A percentile compares a stretch with the other conserved stretches of the same genome.
These are phyloP conservation scores for Lathronympha strigana DNA, from an alignment of 2,888 invertebrate species.

Conservation along the genomic window DNA sequence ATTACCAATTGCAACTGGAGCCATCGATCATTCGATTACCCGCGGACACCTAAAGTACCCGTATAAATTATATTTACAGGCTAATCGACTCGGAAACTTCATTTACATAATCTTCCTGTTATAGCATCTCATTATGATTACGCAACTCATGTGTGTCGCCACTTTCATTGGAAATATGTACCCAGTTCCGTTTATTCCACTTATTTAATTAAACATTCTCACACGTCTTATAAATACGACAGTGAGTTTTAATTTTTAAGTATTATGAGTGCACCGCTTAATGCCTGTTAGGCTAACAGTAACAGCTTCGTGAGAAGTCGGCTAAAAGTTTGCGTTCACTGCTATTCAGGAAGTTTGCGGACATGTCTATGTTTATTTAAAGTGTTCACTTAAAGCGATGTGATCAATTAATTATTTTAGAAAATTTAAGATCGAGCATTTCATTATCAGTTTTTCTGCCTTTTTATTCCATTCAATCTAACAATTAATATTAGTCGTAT, in stretches of 20 bases:
- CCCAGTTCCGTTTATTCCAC: slow-evolving; percentile 73
- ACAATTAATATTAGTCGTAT: too few relatives aligned
- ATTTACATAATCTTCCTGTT: slow-evolving; percentile 54
- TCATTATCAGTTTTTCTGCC: too few relatives aligned
- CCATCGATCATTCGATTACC: slow-evolving; percentile 40
- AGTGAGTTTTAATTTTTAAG: slow-evolving; percentile 82
- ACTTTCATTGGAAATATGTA: slow-evolving; percentile 67
- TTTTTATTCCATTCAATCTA: too few relatives aligned
- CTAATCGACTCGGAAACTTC: slow-evolving; percentile 63
- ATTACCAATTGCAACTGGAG: slow-evolving; percentile 29
- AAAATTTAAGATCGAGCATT: too few relatives aligned
- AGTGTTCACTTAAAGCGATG: background rate
- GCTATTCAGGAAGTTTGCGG: slow-evolving; percentile 44
- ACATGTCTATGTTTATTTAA: background rate
- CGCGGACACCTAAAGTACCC: slow-evolving; percentile 28
- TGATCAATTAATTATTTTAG: background rate
- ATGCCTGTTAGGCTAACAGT: slow-evolving; percentile 79
- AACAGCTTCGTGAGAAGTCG: slow-evolving; percentile 78
- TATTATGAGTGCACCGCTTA: slow-evolving; percentile 79
- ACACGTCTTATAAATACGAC: slow-evolving; percentile 74
- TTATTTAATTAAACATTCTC: slow-evolving; percentile 83
- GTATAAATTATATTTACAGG: slow-evolving; percentile 45
- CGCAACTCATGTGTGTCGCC: slow-evolving; percentile 60
- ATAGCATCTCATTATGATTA: slow-evolving; percentile 47
- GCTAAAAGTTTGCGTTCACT: slow-evolving; percentile 65